Evolutionary conservation across 2,113 vertebrate genomes (phyloP), one percentile per base, ranked within the genome.

Genomic region (Thamnophis sirtalis): DNA sequence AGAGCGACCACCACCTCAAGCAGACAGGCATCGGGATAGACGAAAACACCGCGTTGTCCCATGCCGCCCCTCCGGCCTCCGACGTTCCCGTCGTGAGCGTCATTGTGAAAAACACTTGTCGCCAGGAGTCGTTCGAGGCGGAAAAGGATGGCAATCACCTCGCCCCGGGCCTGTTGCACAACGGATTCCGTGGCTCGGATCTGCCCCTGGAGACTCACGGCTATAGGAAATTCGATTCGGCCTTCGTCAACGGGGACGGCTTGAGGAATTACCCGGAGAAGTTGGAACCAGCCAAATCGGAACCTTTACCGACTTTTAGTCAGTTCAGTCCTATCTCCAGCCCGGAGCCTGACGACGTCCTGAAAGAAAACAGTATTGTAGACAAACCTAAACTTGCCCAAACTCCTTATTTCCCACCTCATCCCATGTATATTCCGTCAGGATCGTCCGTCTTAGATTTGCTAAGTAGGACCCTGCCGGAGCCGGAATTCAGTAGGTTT

Each of bases 41-140:
- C 84, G 98, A 99, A 60, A 96, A 95, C 0, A 96, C 98, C 84
- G 94, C 98, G 90, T 95, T 97, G 88, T 96, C 97, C 89, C 98
- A 98, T 89, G 93, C 98, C 10, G 95, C 96, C 58, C 95, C 58
- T 60, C 24, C 97, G 10, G 89, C 98, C 49, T 94, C 97, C 3
- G 99, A 99, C 86, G 94, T 98, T 1, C 99, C 99, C 0, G 98
- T 96, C 2, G 98, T 99, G 93, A 99, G 99, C 91, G 99, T 99
- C 85, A 99, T 99, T 49, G 99, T 99, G 87, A 99, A 99, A 97
- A 99, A 99, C 97, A 99, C 98, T 0, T 99, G 98, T 95, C 98
- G 98, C 7, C 99, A 99, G 95, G 98, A 99, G 88, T 98, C 98
- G 0, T 97, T 98, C 55, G 99, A 99, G 89, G 93, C 93, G 0